These are phyloP conservation scores for Hypsibius dujardini DNA, from an alignment of 1,140 invertebrate genomes.

Conservation along the genomic window DNA sequence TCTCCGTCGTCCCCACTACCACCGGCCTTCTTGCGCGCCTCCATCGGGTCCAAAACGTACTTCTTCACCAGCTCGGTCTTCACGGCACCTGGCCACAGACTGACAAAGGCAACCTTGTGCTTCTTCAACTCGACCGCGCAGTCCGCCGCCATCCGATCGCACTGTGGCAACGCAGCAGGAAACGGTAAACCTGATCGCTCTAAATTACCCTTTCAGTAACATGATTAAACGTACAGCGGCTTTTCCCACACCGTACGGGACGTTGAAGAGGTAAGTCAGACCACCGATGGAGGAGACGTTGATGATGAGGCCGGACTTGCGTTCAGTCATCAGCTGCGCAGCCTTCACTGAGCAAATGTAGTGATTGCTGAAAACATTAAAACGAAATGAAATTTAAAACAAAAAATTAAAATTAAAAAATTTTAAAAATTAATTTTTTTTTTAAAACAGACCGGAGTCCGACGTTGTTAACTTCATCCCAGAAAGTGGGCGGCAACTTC, in stretches of 20 bases:
- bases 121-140: conserved; percentile 33
- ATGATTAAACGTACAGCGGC: conserved; percentile 29
- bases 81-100: conserved; percentile 36
- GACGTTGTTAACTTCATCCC: conserved; percentile 36
- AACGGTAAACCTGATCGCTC: not conserved
- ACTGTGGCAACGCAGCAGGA: conserved; percentile 24
- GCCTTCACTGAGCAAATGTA: conserved; percentile 32
- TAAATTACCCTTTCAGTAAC: not conserved
- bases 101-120: conserved; percentile 33
- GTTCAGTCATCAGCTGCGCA: conserved; percentile 29
- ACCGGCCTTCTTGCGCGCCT: not conserved
- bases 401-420: conserved; percentile 22
- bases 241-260: conserved; percentile 34
- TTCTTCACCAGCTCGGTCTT: conserved; percentile 30
- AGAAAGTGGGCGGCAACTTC: conserved; percentile 24
- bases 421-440: not conserved
- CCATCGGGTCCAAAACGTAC: not conserved
- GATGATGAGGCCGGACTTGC: conserved; percentile 33
- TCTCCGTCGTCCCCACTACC: too few species aligned
- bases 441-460: conserved; percentile 28
- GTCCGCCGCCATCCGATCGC: conserved; percentile 34
- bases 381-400: too few species aligned
- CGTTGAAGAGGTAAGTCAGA: conserved; percentile 32
- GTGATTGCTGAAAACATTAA: conserved; percentile 28
- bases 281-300: conserved; percentile 34